Conservation (phyloP, 1,140 invertebrate species). For the Phenacoccus solenopsis region DNA sequence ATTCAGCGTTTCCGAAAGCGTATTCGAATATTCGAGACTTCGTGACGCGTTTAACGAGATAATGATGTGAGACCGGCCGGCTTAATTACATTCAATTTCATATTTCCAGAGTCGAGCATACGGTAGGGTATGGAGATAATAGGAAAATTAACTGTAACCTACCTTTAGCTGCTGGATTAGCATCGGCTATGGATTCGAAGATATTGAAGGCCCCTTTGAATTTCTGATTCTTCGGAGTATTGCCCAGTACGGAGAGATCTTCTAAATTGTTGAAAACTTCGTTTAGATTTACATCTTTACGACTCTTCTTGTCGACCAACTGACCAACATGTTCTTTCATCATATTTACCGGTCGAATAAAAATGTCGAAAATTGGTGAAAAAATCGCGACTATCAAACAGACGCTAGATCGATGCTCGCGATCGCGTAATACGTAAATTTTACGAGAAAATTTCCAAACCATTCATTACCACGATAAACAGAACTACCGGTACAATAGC, state of each 20-base stretch:
- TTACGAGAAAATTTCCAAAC: not conserved
- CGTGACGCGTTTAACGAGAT: too few relatives aligned
- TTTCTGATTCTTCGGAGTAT: not conserved
- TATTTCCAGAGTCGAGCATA: not conserved
- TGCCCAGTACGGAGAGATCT: not conserved
- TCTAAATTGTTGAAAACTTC: not conserved
- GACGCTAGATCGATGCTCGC: not conserved
- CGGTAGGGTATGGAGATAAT: not conserved
- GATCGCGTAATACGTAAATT: not conserved
- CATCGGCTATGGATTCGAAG: not conserved
- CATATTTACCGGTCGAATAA: too few relatives aligned
- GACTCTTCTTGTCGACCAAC: not conserved
- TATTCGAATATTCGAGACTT: too few relatives aligned
- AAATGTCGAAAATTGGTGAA: too few relatives aligned
- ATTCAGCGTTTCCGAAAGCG: too few relatives aligned
- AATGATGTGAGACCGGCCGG: too few relatives aligned
- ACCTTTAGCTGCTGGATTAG: not conserved
- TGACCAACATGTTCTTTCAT: not conserved
- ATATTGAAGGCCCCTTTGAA: constrained; percentile 10
- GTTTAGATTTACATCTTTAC: not conserved
- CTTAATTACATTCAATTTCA: too few relatives aligned
- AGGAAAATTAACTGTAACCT: not conserved
- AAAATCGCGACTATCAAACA: not conserved
- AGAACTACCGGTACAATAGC: not conserved
- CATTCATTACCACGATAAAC: not conserved